Evolutionary conservation across 2,113 vertebrate species (phyloP).

Genomic region (Lota lota): DNA sequence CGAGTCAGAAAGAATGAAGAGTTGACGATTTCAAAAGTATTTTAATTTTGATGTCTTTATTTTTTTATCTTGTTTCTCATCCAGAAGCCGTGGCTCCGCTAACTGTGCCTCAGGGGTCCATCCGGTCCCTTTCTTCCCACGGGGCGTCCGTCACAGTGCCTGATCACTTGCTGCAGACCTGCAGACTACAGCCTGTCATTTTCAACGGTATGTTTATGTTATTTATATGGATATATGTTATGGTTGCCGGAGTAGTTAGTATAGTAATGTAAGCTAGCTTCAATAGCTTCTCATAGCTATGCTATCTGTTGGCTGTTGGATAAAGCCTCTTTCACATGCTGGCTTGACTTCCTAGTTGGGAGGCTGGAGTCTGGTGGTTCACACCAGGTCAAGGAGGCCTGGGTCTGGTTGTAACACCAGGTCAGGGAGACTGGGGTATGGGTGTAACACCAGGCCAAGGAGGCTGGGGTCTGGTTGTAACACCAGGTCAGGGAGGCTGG

Average conservation of each 20-base stretch:
- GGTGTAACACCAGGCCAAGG: no score
- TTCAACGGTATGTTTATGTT: slow-evolving; percentile 82
- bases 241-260: no score
- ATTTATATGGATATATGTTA: no score
- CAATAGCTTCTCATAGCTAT: no score
- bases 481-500: no score
- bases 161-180: slow-evolving; percentile 87
- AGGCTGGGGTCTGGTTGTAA: background rate
- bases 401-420: slow-evolving; percentile 12
- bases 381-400: no score
- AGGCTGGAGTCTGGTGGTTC: no score
- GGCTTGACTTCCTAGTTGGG: background rate
- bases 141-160: slow-evolving; percentile 84
- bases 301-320: no score
- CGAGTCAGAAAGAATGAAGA: background rate
- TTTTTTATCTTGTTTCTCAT: slow-evolving; percentile 4
- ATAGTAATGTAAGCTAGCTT: no score
- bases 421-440: no score
- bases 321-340: no score
- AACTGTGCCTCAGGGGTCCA: slow-evolving; percentile 74
- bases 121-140: slow-evolving; percentile 64
- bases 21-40: background rate
- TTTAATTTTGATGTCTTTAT: background rate
- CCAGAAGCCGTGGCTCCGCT: slow-evolving; percentile 68
- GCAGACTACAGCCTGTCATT: slow-evolving; percentile 90